Percentiles rank a stretch among this genome's conserved stretches.
These are phyloP conservation scores for Cotesia vestalis DNA, from an alignment of 1,140 invertebrate genomes.

Conservation along the genomic window DNA sequence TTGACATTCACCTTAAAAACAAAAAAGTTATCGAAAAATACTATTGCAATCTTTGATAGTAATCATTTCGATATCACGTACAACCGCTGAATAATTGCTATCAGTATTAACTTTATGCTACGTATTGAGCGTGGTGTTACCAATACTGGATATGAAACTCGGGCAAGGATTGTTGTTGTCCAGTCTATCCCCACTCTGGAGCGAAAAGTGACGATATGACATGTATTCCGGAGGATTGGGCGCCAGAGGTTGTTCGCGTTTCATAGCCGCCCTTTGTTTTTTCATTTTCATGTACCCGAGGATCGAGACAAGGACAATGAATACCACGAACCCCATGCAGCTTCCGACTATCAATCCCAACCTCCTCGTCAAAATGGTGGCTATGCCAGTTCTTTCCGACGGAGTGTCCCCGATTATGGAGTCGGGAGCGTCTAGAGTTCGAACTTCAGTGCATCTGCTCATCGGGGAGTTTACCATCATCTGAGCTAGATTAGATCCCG, in stretches of 20 bases:
- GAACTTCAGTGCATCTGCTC: conserved; percentile 79
- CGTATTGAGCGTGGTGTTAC: conserved; percentile 58
- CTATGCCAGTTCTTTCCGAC: conserved; percentile 72
- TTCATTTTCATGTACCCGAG: conserved; percentile 88
- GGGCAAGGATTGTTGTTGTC: conserved; percentile 57
- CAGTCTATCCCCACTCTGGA: conserved; percentile 63
- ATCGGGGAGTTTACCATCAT: conserved; percentile 77
- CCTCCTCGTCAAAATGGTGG: conserved; percentile 75
- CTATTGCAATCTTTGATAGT: too few relatives aligned
- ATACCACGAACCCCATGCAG: conserved; percentile 85
- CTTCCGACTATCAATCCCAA: conserved; percentile 85
- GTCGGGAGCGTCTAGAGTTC: conserved; percentile 77
- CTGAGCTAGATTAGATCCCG: conserved; percentile 63
- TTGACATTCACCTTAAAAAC: too few relatives aligned
- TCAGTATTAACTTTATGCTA: conserved; percentile 52
- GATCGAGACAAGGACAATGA: conserved; percentile 81
- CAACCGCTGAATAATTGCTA: too few relatives aligned
- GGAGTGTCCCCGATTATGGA: conserved; percentile 70
- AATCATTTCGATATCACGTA: too few relatives aligned
- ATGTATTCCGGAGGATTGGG: conserved; percentile 77
- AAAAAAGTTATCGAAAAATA: too few relatives aligned
- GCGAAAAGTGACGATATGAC: conserved; percentile 76
- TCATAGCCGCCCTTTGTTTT: conserved; percentile 78
- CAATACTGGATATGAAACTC: conserved; percentile 63
- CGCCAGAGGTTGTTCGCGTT: conserved; percentile 73